Percentiles rank a stretch among this genome's conserved stretches.
Conservation (phyloP, 2,797 vertebrate genomes). For the Borostomias antarcticus region DNA sequence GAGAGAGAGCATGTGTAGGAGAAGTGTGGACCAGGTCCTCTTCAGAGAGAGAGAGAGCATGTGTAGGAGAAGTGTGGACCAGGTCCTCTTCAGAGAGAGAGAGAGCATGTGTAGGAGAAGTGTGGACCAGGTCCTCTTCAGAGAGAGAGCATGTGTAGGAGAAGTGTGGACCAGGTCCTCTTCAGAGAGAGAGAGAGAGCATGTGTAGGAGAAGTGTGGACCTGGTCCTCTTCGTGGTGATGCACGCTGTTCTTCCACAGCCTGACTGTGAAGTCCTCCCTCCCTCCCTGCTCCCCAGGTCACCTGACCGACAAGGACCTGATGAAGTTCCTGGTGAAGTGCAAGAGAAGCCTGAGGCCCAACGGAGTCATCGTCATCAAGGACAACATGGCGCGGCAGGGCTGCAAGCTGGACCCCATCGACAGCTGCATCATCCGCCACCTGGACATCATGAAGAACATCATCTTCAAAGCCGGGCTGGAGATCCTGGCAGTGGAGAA, state of each 20-base stretch:
- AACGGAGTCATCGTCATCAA: slow-evolving; percentile 91
- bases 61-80: too few species aligned
- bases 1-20: too few species aligned
- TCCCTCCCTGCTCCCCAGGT: slow-evolving; percentile 67
- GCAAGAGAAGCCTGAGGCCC: slow-evolving; percentile 83
- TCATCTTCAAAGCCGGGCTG: slow-evolving; percentile 86
- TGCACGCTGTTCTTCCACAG: neutral
- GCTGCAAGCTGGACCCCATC: slow-evolving; percentile 85
- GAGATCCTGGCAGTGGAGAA: slow-evolving; percentile 80
- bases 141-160: too few species aligned
- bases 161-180: too few species aligned
- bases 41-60: too few species aligned
- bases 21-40: too few species aligned
- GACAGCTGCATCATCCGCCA: slow-evolving; percentile 94
- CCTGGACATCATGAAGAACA: slow-evolving; percentile 85
- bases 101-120: too few species aligned
- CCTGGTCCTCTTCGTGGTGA: too few species aligned
- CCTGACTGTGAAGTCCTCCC: neutral
- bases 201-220: too few species aligned
- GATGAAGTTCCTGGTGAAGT: slow-evolving; percentile 85
- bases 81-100: too few species aligned
- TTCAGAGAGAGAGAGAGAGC: neutral
- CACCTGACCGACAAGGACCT: slow-evolving; percentile 94
- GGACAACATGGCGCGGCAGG: slow-evolving; percentile 92
- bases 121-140: too few species aligned